Percentiles rank a stretch among this genome's conserved stretches.
These are phyloP conservation scores for Podabrus alpinus DNA, from an alignment of 2,888 invertebrate genomes.

Conservation along the genomic window DNA sequence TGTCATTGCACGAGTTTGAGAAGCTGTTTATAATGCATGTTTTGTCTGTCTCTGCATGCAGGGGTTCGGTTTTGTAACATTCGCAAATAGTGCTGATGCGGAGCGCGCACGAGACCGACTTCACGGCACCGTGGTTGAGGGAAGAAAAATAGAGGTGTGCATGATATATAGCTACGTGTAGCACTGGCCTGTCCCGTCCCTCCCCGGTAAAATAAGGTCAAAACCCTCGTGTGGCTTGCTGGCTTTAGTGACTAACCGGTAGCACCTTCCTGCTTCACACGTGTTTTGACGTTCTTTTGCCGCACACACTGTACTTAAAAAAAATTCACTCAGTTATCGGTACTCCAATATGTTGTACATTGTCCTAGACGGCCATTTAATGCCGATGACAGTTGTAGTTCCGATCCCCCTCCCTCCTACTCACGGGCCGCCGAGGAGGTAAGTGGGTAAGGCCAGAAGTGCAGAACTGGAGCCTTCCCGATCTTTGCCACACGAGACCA, in stretches of 20 bases:
- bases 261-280: constrained; percentile 56
- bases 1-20: constrained; percentile 77
- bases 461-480: constrained; percentile 65
- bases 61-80: constrained; percentile 99
- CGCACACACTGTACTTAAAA: constrained; percentile 49
- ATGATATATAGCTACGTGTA: constrained; percentile 75
- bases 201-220: constrained; percentile 58
- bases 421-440: constrained; percentile 57
- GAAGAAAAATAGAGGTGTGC: constrained; percentile 99
- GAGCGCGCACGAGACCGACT: constrained; percentile 99
- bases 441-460: constrained; percentile 57
- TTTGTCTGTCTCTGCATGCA: constrained; percentile 96
- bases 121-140: constrained; percentile 99
- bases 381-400: constrained; percentile 49
- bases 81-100: constrained; percentile 99
- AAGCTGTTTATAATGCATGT: constrained; percentile 88
- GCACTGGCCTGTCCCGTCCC: constrained; percentile 60
- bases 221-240: constrained; percentile 58
- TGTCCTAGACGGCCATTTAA: constrained; percentile 71
- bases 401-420: constrained; percentile 60
- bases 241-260: constrained; percentile 58
- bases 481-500: constrained; percentile 54
- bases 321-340: constrained; percentile 42
- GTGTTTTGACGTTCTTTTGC: constrained; percentile 59
- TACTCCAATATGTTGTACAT: constrained; percentile 55